phyloP scores from a whole-genome alignment of 1,140 invertebrate species.

The Aphidius gifuensis region DNA sequence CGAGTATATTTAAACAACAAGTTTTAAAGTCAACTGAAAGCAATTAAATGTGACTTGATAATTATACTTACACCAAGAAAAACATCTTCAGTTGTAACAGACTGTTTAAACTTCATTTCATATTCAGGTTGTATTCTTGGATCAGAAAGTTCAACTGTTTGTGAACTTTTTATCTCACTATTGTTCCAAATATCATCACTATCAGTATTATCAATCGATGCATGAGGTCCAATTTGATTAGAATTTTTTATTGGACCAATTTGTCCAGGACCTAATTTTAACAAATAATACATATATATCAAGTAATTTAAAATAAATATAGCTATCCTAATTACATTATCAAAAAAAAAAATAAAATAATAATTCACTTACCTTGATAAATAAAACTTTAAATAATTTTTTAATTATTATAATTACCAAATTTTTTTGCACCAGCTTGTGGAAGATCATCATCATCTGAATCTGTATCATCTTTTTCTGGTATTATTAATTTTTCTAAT shows the following conservation, averaged over 20 bases:
- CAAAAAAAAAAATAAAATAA: neutral
- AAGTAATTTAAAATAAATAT: slow-evolving; percentile 14
- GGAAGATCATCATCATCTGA: slow-evolving; percentile 46
- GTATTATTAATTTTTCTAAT: slow-evolving; percentile 40
- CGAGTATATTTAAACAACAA: no score
- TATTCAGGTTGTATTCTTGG: slow-evolving; percentile 71
- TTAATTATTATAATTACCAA: slow-evolving; percentile 35
- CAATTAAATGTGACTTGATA: no score
- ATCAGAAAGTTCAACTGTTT: slow-evolving; percentile 58
- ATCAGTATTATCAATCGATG: slow-evolving; percentile 28
- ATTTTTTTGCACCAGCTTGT: slow-evolving; percentile 40
- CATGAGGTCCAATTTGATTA: slow-evolving; percentile 30
- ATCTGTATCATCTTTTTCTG: slow-evolving; percentile 38
- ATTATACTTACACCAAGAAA: slow-evolving; percentile 55
- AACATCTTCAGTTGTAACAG: slow-evolving; percentile 80
- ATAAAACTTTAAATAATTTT: neutral
- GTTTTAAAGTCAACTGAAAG: no score
- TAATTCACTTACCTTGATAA: neutral
- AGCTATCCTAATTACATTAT: neutral
- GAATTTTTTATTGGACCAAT: slow-evolving; percentile 31
- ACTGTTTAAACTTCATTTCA: slow-evolving; percentile 80
- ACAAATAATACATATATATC: no score
- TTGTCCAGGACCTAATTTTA: slow-evolving; percentile 41
- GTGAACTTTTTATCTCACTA: slow-evolving; percentile 48
- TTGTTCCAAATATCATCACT: slow-evolving; percentile 59